Percentiles rank a stretch among this genome's conserved stretches.
Conservation (phyloP, 37 sponge, comb jelly and placozoan genomes). For the Tethya wilhelma region DNA sequence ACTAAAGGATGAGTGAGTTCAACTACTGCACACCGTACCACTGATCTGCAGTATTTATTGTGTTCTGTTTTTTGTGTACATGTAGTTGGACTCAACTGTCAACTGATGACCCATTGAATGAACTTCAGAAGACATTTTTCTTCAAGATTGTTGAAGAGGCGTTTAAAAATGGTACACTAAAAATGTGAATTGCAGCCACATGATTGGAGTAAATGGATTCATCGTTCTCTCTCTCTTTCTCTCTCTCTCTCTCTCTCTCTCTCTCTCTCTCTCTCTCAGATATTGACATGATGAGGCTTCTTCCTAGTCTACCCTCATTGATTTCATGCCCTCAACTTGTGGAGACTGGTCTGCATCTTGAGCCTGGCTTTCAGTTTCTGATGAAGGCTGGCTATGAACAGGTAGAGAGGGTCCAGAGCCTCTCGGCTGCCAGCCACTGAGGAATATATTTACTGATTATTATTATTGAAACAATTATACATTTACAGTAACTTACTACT, state of each 20-base stretch:
- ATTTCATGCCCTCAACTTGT: slow-evolving; percentile 25
- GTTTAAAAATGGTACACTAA: slow-evolving; percentile 10
- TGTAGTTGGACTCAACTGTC: slow-evolving; percentile 61
- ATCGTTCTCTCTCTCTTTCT: slow-evolving; percentile 29
- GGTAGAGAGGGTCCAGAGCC: slow-evolving; percentile 24
- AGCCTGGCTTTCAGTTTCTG: slow-evolving; percentile 37
- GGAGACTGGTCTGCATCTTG: slow-evolving; percentile 30
- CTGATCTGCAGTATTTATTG: too few species aligned
- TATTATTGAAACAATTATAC: too few species aligned
- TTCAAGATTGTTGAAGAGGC: slow-evolving; percentile 52
- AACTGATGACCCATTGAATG: slow-evolving; percentile 62
- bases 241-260: slow-evolving; percentile 52
- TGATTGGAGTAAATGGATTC: neutral
- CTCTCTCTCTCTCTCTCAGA: slow-evolving; percentile 39
- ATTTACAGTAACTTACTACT: too few species aligned
- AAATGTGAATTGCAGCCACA: neutral
- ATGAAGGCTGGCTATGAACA: slow-evolving; percentile 76
- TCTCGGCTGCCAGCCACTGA: neutral
- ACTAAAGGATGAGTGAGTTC: slow-evolving; percentile 67
- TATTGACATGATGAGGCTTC: slow-evolving; percentile 7
- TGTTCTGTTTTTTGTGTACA: neutral
- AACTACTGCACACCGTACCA: neutral
- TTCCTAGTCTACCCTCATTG: slow-evolving; percentile 29
- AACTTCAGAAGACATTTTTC: slow-evolving; percentile 72
- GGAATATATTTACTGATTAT: too few species aligned